Evolutionary conservation across 2,113 vertebrate species (phyloP).

Genomic region (Ceyx margarethae): DNA sequence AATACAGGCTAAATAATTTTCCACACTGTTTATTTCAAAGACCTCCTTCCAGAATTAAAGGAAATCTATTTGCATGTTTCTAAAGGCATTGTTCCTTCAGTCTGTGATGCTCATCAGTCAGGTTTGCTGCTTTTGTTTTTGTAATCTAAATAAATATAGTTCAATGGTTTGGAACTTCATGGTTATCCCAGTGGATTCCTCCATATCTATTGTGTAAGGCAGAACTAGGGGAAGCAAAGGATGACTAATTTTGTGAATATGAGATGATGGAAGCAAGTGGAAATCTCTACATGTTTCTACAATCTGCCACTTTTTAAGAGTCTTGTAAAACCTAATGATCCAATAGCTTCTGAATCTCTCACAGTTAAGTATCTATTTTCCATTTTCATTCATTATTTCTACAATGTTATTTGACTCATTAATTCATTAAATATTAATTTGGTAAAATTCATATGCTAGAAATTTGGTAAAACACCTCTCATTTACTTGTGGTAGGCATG

Average conservation of each 20-base stretch:
- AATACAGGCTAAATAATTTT: constrained; percentile 61
- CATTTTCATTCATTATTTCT: background rate
- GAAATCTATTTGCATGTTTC: constrained; percentile 66
- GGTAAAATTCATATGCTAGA: background rate
- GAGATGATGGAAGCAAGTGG: background rate
- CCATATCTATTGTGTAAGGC: constrained; percentile 46
- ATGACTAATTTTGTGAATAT: constrained; percentile 49
- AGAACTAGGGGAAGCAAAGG: constrained; percentile 41
- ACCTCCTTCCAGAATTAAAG: constrained; percentile 61
- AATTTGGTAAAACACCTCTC: background rate
- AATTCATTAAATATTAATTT: background rate
- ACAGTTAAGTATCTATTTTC: background rate
- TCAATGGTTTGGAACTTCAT: constrained; percentile 34
- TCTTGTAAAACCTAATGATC: background rate
- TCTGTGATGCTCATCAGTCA: constrained; percentile 61
- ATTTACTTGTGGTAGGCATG: background rate
- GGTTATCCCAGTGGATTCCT: constrained; percentile 36
- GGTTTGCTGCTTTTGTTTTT: constrained; percentile 51
- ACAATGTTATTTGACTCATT: background rate
- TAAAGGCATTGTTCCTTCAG: constrained; percentile 62
- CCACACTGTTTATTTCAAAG: constrained; percentile 64
- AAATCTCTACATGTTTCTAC: background rate
- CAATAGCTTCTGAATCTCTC: background rate
- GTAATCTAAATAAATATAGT: constrained; percentile 57
- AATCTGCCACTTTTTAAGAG: background rate